Percentiles rank a stretch among this genome's conserved stretches.
Evolutionary conservation across 2,888 invertebrate species (phyloP).

Genomic region (Philereme transversata): DNA sequence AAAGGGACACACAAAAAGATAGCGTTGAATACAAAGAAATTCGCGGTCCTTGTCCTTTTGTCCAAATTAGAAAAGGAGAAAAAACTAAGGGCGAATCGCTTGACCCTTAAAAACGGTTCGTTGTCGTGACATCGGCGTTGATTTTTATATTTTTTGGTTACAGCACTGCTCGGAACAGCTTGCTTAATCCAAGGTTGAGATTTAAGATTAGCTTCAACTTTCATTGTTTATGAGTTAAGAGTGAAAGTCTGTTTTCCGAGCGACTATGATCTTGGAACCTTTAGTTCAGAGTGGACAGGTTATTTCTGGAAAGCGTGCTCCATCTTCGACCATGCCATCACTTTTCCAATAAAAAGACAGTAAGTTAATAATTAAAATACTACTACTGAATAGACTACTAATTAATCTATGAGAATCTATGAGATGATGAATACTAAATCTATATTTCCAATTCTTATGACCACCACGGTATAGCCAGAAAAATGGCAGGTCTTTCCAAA

Average conservation of each 20-base stretch:
- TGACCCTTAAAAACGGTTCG: slow-evolving; percentile 53
- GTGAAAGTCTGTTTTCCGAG: too few relatives aligned
- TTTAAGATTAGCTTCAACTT: too few relatives aligned
- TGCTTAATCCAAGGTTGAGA: background rate
- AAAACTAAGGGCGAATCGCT: slow-evolving; percentile 50
- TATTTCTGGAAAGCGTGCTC: too few relatives aligned
- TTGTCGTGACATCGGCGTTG: slow-evolving; percentile 41
- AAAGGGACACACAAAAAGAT: slow-evolving; percentile 31
- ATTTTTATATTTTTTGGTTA: slow-evolving; percentile 47
- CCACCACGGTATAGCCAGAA: background rate
- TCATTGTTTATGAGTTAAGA: too few relatives aligned
- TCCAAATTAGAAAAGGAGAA: slow-evolving; percentile 44
- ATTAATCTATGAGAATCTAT: background rate
- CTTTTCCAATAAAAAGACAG: too few relatives aligned
- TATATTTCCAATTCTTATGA: background rate
- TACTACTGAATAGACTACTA: too few relatives aligned
- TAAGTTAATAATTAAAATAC: too few relatives aligned
- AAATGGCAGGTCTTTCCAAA: too few relatives aligned
- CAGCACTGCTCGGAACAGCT: slow-evolving; percentile 33
- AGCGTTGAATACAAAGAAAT: slow-evolving; percentile 51
- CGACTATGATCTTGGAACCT: too few relatives aligned
- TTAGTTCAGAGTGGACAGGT: too few relatives aligned
- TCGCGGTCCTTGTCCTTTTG: slow-evolving; percentile 45
- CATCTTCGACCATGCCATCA: too few relatives aligned
- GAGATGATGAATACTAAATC: background rate